Base-by-base conservation (phyloP, 2,888 invertebrate species). In the Ormyrus labotus region DNA sequence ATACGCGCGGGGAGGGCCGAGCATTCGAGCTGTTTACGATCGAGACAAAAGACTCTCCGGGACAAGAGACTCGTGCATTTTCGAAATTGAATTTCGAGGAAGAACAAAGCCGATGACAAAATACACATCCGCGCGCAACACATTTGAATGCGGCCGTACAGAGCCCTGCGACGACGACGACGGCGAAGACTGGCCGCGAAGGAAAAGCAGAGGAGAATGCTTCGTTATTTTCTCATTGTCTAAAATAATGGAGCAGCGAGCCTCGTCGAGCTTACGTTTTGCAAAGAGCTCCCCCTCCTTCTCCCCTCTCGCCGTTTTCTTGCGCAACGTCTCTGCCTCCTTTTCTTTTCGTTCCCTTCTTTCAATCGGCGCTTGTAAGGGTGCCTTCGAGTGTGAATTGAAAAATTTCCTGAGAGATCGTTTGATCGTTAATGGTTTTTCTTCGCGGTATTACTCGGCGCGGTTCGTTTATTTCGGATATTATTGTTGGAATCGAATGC, bases 181-280 rank as follows among this genome's bases (percentile, higher is more conserved):
- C 34, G 34, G 3, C 4, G 34, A 34, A 3, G 34, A 34, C 34
- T 9, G n/a, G 34, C 11, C 10, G 45, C 61, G 65, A 57, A 64
- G 10, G 64, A 50, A 73, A 72, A 63, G 51, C 61, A 11, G 11
- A 50, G 57, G 65, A 73, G 65, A 73, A 73, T 73, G 64, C 65
- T 64, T 65, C 57, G 73, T 65, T 64, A 73, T 65, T 73, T 73
- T 73, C 73, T 73, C 73, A 65, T 73, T 73, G 73, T 65, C n/a
- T 65, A 55, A 64, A 73, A 65, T 73, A 73, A 64, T 73, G 57
- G 48, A 19, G n/a, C 72, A 19, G 7, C n/a, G 45, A 8, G 58
- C 48, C 34, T 58, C 58, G 58, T 57, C 13, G 47, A 19, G 48
- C 48, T 13, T 50, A 13, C 58, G 19, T 58, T 70, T 48, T 58